Conservation (phyloP, 2,888 invertebrate genomes). For the Schrankia costaestrigalis region DNA sequence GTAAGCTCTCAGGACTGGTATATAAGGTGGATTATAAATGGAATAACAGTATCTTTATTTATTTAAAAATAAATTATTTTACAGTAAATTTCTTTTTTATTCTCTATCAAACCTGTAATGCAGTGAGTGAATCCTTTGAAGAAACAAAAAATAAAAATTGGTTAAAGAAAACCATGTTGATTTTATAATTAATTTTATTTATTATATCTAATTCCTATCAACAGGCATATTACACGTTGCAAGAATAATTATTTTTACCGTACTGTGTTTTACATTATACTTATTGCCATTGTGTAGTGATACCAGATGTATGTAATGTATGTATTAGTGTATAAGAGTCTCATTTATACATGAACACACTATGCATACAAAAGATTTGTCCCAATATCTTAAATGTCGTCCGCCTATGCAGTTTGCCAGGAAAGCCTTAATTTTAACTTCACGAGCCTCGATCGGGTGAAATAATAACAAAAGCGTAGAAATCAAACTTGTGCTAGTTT, state of each 20-base stretch:
- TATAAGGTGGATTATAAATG: too few relatives aligned
- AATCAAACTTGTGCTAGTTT: constrained; percentile 44
- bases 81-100: too few relatives aligned
- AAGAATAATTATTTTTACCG: constrained; percentile 70
- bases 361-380: constrained; percentile 47
- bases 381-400: constrained; percentile 37
- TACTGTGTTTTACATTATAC: constrained; percentile 52
- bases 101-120: too few relatives aligned
- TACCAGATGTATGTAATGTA: constrained; percentile 20
- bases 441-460: constrained; percentile 64
- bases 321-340: constrained; percentile 23
- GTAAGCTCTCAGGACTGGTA: too few relatives aligned
- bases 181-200: constrained; percentile 77
- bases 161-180: constrained; percentile 41
- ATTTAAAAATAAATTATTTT: neutral
- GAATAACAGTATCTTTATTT: neutral
- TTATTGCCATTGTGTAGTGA: constrained; percentile 38
- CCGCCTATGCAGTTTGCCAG: constrained; percentile 61
- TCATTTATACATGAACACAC: constrained; percentile 37
- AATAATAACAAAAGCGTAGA: constrained; percentile 47
- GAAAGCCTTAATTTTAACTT: constrained; percentile 65
- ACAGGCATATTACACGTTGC: constrained; percentile 75
- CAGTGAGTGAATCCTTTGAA: too few relatives aligned
- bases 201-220: constrained; percentile 78
- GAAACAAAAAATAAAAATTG: too few relatives aligned